Evolutionary conservation across 1,140 invertebrate species (phyloP), one percentile per base, ranked within the genome.

Genomic region (Solen grandis): DNA sequence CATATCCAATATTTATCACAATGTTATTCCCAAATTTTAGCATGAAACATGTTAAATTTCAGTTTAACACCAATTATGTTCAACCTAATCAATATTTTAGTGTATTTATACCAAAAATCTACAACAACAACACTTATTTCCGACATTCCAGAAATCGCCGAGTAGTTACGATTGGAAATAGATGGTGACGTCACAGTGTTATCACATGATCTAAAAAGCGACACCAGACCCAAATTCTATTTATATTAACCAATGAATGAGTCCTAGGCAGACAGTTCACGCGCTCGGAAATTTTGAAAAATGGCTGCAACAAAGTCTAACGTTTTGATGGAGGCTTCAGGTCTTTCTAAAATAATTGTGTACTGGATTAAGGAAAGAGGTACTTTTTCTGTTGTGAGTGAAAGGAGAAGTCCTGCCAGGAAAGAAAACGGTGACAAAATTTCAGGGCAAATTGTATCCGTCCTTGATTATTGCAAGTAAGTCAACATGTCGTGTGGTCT

Each of bases 331-430:
- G 59, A 62, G 59, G 59, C 59, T 62, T 62, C 59, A 62, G 59
- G 59, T 62, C 59, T 29, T 62, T 62, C 2, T 66, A 72, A 72
- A 72, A n/a, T 72, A 29, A 22, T 72, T 29, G 68, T 72, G 0
- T 72, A 72, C 35, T 72, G 68, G 68, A 72, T 57, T 8, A 36
- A 54, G 52, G 68, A 72, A 72, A 72, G 29, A 57, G 36, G 36
- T 8, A 19, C 50, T 57, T 57, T 29, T 29, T 72, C 68, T 69
- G 10, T 69, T 69, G 66, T 69, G 38, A 50, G 50, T 54, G 50
- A 72, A 36, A 57, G 68, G 54, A 55, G 52, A 72, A 55, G 31
- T 72, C 35, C 31, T 72, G 35, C 68, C 46, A 36, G 68, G 68
- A 72, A 54, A 72, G 4, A 27, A 33, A 57, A 72, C 68, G 22